Percentiles rank a stretch among this genome's conserved stretches.
Conservation (phyloP, 2,113 vertebrate genomes). For the Oryzias curvinotus region DNA sequence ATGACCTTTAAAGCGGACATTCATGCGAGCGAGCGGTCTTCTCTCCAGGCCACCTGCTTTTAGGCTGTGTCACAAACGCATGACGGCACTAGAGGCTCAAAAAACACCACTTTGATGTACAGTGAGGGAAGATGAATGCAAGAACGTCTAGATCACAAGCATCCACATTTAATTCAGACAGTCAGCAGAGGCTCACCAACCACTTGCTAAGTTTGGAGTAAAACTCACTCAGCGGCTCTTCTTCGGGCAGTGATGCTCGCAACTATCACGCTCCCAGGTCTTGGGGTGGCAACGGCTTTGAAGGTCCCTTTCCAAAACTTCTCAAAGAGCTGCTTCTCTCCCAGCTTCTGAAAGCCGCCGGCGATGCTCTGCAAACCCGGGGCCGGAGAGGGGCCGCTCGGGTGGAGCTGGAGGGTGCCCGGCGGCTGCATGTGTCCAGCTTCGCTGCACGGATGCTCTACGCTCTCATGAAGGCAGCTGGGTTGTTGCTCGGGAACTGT, state of each 20-base stretch:
- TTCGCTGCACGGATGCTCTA: neutral
- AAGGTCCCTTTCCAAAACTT: slow-evolving; percentile 98
- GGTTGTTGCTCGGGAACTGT: slow-evolving; percentile 71
- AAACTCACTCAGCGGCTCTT: slow-evolving; percentile 82
- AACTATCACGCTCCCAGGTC: slow-evolving; percentile 91
- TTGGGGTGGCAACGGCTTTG: slow-evolving; percentile 93
- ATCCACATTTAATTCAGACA: too few species aligned
- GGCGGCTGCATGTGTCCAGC: slow-evolving; percentile 39
- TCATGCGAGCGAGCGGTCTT: slow-evolving; percentile 22
- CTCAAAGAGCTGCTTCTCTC: slow-evolving; percentile 97
- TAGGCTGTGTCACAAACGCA: slow-evolving; percentile 11
- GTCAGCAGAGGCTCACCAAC: neutral
- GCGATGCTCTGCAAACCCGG: slow-evolving; percentile 53
- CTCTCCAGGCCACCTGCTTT: slow-evolving; percentile 24
- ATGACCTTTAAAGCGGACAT: slow-evolving; percentile 53
- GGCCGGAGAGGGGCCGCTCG: slow-evolving; percentile 34
- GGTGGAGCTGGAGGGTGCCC: slow-evolving; percentile 39
- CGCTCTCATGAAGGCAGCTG: slow-evolving; percentile 19
- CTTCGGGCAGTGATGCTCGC: slow-evolving; percentile 90
- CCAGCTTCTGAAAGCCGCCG: slow-evolving; percentile 81
- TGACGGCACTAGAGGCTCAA: neutral
- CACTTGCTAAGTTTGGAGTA: neutral
- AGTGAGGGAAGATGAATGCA: too few species aligned
- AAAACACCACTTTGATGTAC: too few species aligned
- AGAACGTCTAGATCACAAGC: too few species aligned